A percentile compares a stretch with the other conserved stretches of the same genome.
Conservation (phyloP, 2,113 vertebrate genomes). For the Meles meles region DNA sequence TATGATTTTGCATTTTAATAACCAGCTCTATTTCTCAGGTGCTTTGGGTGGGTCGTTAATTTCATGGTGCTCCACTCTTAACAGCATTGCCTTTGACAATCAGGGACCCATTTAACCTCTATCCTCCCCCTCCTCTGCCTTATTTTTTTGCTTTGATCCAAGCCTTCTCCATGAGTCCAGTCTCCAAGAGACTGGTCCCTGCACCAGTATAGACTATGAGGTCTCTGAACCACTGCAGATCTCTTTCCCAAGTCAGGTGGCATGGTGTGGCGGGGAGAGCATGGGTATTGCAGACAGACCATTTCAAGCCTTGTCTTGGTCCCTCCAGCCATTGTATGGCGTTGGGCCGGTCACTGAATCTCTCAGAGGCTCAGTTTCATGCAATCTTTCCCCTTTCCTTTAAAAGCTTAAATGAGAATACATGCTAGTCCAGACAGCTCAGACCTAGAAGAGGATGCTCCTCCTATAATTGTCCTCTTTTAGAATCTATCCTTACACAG, state of each 20-base stretch:
- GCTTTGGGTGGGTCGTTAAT: conserved; percentile 23
- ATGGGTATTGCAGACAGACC: too few species aligned
- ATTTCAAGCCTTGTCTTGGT: background rate
- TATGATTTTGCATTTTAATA: conserved; percentile 35
- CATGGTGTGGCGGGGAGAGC: too few species aligned
- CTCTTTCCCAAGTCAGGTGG: background rate
- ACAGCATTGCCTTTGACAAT: background rate
- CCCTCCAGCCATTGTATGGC: background rate
- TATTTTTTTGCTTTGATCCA: background rate
- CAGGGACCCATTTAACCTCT: background rate
- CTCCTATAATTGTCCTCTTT: background rate
- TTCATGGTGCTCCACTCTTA: conserved; percentile 2
- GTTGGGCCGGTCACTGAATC: too few species aligned
- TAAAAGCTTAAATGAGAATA: background rate
- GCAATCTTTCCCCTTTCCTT: background rate
- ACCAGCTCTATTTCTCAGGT: conserved; percentile 20
- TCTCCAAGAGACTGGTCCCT: background rate
- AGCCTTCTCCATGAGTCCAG: background rate
- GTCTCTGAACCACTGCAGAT: background rate
- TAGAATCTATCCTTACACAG: too few species aligned
- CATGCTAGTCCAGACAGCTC: background rate
- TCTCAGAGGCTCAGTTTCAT: background rate
- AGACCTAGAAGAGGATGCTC: background rate
- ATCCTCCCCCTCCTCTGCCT: background rate
- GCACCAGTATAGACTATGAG: rapidly evolving